Evolutionary conservation across 2,113 vertebrate genomes (phyloP), one percentile per base, ranked within the genome.

Genomic region (Turdus rufiventris): DNA sequence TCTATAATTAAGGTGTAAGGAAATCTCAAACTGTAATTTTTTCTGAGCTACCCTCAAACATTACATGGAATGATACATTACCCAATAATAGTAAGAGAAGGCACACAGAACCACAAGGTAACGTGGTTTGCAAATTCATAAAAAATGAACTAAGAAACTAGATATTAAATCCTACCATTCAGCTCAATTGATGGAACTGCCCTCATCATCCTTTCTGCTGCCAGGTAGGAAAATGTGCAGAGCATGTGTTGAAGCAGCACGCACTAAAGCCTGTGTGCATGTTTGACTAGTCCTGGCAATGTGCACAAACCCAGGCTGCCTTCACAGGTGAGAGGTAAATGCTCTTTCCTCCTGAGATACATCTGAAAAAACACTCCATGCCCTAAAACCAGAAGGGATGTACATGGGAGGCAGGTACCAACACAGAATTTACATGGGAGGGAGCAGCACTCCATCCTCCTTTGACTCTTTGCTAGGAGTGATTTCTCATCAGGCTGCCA

Each of bases 251-350:
- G 14, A 23, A 79, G 51, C 85, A 74, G 42, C 57, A 91, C 3
- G 6, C 26, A 36, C 38, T 12, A n/a, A 42, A 88, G 19, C 61
- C 53, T 50, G 8, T 11, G 26, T 12, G 23, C 8, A 15, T 1
- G 0, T 63, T 61, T 54, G 61, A 33, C 12, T 48, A 48, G 51
- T 25, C 38, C 61, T 51, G 16, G 13, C 14, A 60, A 16, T 0
- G 5, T 25, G 36, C 47, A 70, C 25, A 79, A 67, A 50, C 9
- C 8, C 34, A 66, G 3, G 1, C 21, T 71, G 21, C 1, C 0
- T 15, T n/a, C 68, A 38, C 14, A 61, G 31, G 21, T 14, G 21
- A 67, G 38, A 57, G 10, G 4, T 29, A 78, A 66, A 45, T 12
- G 18, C 31, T 77, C 45, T 36, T 78, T 18, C 23, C 12, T 61